These are phyloP conservation scores for Syrrhaptes paradoxus DNA, from an alignment of 2,113 vertebrate genomes.

Conservation along the genomic window DNA sequence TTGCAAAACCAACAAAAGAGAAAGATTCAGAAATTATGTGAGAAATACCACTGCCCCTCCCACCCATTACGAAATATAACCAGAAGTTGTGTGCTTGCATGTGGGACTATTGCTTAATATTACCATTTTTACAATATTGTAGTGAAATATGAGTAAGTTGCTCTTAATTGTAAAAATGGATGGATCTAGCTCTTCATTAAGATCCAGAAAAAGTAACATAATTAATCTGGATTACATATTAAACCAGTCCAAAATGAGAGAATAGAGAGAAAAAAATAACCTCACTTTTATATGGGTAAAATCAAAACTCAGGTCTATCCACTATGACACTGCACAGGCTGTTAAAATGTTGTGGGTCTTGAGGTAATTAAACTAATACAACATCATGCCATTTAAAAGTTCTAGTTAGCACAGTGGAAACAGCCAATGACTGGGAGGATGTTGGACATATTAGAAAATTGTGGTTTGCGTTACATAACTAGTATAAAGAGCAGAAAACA, in stretches of 20 bases:
- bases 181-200: background rate
- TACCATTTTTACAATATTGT: background rate
- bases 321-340: background rate
- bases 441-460: background rate
- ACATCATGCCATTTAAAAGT: background rate
- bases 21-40: background rate
- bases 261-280: background rate
- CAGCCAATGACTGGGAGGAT: background rate
- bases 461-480: background rate
- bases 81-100: background rate
- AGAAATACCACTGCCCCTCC: background rate
- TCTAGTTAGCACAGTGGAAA: background rate
- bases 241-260: background rate
- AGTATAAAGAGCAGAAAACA: background rate
- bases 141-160: background rate
- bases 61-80: background rate
- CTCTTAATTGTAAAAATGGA: background rate
- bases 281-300: background rate
- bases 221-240: background rate
- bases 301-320: background rate
- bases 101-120: background rate
- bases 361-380: background rate
- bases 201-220: background rate
- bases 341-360: background rate
- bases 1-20: background rate